Base-by-base conservation (phyloP, 2,888 invertebrate species). In the Meteorus cinctellus region DNA sequence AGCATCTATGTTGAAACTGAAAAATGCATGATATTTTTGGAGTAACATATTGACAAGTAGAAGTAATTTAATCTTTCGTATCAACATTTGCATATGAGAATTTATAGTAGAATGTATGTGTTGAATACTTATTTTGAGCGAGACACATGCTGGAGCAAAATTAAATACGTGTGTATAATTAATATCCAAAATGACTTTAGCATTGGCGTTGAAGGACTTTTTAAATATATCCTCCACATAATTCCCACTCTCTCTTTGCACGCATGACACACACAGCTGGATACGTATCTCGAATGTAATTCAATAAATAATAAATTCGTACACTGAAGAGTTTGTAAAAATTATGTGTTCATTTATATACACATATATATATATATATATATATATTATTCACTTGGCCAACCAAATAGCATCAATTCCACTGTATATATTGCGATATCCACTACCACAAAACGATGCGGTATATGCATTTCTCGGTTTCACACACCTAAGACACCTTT, bases 401-500 rank as follows among this genome's bases (percentile, higher is more conserved):
- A 51, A 29, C 51, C 51, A 68, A 68, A 68, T 29, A 68, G 29
- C 51, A 16, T 36, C 24, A n/a, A 27, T 19, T 19, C 10, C 27
- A 59, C n/a, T 31, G 27, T 31, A 63, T n/a, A 63, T 34, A 63
- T 31, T 63, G 31, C 6, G 16, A 63, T 63, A 3, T 19, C 66
- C 24, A 66, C 36, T 8, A 41, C 66, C 66, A 66, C 41, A 34
- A 29, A 68, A 45, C 29, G 45, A 45, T 68, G 45, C 19, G 68
- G 45, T 41, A 68, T 55, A 55, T 67, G 41, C 41, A 16, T 67
- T 68, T 48, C 68, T 68, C 48, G 4, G 27, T 27, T n/a, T 24
- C 68, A 76, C 63, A 69, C 41, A 59, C 19, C 34, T 19, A 66
- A 29, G 24, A 69, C 34, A 72, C 45, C 55, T 55, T 55, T 55